phyloP scores from a whole-genome alignment of 2,113 vertebrate species.

The Romanogobio albipinnatus region DNA sequence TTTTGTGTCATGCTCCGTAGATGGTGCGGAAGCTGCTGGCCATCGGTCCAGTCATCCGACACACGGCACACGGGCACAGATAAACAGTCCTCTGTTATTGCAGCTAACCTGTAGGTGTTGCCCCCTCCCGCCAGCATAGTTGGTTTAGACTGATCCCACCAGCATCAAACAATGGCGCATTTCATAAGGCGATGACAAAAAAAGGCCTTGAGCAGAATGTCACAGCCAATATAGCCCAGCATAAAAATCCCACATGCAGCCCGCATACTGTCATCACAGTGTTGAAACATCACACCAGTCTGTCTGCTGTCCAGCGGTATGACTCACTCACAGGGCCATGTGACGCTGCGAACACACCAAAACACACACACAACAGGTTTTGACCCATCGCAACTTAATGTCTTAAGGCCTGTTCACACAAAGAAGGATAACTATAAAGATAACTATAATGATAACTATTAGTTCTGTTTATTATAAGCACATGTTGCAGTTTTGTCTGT shows the following conservation, averaged over 20 bases:
- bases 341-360: neutral
- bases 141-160: slow-evolving; percentile 54
- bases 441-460: too few relatives aligned
- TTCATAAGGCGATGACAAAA: slow-evolving; percentile 65
- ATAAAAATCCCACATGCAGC: slow-evolving; percentile 10
- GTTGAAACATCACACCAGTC: slow-evolving; percentile 56
- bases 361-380: neutral
- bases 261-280: slow-evolving; percentile 30
- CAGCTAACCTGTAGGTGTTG: slow-evolving; percentile 68
- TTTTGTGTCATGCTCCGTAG: slow-evolving; percentile 49
- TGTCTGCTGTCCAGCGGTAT: slow-evolving; percentile 41
- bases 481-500: too few relatives aligned
- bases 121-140: slow-evolving; percentile 59
- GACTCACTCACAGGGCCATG: slow-evolving; percentile 30
- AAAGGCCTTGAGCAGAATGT: slow-evolving; percentile 62
- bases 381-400: neutral
- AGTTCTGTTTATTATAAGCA: too few relatives aligned
- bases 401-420: too few relatives aligned
- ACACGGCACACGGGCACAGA: neutral
- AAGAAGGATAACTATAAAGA: too few relatives aligned
- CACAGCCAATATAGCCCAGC: slow-evolving; percentile 25
- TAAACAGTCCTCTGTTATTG: slow-evolving; percentile 61
- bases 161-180: slow-evolving; percentile 57
- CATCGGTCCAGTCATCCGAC: neutral
- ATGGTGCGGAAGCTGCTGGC: slow-evolving; percentile 18